A percentile compares a stretch with the other conserved stretches of the same genome.
These are phyloP conservation scores for Dinomys branickii DNA, from an alignment of 2,113 vertebrate species.

Conservation along the genomic window DNA sequence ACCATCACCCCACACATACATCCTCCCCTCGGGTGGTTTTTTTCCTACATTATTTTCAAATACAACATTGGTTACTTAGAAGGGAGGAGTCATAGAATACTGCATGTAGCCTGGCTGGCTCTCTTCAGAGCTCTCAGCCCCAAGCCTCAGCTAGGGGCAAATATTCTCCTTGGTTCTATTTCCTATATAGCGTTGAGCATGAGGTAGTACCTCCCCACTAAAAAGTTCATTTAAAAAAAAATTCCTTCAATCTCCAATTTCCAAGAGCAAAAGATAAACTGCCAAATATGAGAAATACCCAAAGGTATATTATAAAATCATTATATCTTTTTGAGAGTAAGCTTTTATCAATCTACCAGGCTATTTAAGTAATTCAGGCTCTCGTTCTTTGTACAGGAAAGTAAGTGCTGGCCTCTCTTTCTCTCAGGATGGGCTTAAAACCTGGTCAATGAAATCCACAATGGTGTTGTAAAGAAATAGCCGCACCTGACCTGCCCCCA, in stretches of 20 bases:
- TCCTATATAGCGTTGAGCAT: not conserved
- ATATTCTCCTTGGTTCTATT: not conserved
- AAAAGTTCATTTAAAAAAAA: not conserved
- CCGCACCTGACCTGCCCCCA: not conserved
- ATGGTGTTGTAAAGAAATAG: not conserved
- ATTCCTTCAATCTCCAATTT: constrained; percentile 11
- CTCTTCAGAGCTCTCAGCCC: not conserved
- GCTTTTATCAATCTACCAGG: not conserved
- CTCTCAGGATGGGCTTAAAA: not conserved
- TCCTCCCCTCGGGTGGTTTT: too few species aligned
- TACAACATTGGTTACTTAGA: not conserved
- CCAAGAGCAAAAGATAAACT: constrained; percentile 43
- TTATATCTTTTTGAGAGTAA: not conserved
- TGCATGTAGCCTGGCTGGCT: not conserved
- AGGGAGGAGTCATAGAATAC: not conserved
- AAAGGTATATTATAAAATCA: not conserved
- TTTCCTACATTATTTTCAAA: constrained; percentile 34
- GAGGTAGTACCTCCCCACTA: not conserved
- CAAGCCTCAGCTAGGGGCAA: not conserved
- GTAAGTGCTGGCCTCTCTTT: not conserved
- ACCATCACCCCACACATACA: not conserved
- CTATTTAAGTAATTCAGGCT: not conserved
- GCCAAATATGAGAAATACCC: not conserved
- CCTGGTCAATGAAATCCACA: not conserved
- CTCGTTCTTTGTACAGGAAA: not conserved